Base-by-base conservation (phyloP, 2,797 vertebrate species). In the Falco naumanni region DNA sequence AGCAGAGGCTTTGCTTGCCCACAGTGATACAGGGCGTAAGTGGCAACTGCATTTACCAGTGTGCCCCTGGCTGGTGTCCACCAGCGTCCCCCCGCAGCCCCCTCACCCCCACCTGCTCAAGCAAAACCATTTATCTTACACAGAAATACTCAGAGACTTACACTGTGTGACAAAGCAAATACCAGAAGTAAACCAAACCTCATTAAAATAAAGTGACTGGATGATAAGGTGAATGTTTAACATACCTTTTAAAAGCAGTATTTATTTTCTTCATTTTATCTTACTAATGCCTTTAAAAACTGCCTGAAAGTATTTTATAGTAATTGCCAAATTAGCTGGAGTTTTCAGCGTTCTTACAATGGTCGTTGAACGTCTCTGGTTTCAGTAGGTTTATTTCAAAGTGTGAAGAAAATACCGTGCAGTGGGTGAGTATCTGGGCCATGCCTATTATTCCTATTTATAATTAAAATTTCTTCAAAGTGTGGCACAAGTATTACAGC, bases 181-280 rank as follows among this genome's bases (percentile, higher is more conserved):
- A 87, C 7, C 71, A 61, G 54, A 19, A 84, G 84, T 89, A 96
- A 94, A 96, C 64, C 92, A 94, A 95, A 87, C 75, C 92, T 95
- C 94, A 95, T 94, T 92, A 94, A 95, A 97, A 87, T 93, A 89
- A 90, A 96, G 94, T 91, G 90, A 75, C 89, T 72, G 87, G 71
- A 54, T 80, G 94, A 95, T 89, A 92, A 93, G 87, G 95, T 2
- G 3, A 61, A 80, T 75, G 86, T 92, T 89, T 93, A 75, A 81
- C 88, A 61, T 84, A 61, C 84, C 87, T 96, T 87, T 95, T 61
- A 87, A 77, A 89, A 84, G 87, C 82, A 77, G 21, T 65, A n/a
- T 64, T 85, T 75, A 50, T 92, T 92, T 90, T 84, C 79, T 85
- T 82, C n/a, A 0, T 87, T 93, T 95, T 89, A 61, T 93, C 83